These are phyloP conservation scores for Drosophila sproati DNA, from an alignment of 1,140 invertebrate genomes.

Conservation along the genomic window DNA sequence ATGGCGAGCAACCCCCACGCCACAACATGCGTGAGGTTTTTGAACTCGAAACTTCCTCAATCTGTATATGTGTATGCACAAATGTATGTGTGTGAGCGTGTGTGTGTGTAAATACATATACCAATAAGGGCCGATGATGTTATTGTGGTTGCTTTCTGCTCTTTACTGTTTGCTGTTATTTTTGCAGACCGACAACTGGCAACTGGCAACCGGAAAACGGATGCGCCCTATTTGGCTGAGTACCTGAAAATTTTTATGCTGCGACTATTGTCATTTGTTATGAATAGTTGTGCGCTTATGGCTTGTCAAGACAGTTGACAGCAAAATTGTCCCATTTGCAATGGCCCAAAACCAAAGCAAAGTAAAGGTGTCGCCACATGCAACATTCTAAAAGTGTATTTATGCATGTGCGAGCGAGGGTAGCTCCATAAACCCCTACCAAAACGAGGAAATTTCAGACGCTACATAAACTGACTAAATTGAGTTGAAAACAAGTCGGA, in stretches of 20 bases:
- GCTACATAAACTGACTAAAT: too few species aligned
- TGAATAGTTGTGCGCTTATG: slow-evolving; percentile 3
- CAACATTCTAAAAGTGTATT: slow-evolving; percentile 2
- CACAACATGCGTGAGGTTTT: slow-evolving; percentile 48
- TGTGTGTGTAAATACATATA: too few species aligned
- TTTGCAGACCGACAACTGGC: slow-evolving; percentile 27
- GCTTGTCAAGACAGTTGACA: slow-evolving; percentile 17
- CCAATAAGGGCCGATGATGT: slow-evolving; percentile 33
- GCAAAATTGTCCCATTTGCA: slow-evolving; percentile 35
- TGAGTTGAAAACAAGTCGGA: too few species aligned
- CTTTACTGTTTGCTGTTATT: slow-evolving; percentile 21
- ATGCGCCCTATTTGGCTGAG: slow-evolving; percentile 67
- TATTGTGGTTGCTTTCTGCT: slow-evolving; percentile 15
- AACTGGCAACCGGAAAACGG: slow-evolving; percentile 62
- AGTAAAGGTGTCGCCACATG: slow-evolving; percentile 59
- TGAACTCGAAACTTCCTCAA: slow-evolving; percentile 42
- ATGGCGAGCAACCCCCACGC: slow-evolving; percentile 13
- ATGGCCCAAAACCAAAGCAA: slow-evolving; percentile 42
- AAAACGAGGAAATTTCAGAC: too few species aligned
- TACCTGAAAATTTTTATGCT: slow-evolving; percentile 7
- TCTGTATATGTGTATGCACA: neutral
- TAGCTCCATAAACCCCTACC: neutral
- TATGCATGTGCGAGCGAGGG: neutral
- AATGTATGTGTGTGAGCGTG: neutral
- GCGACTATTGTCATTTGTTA: slow-evolving; percentile 16